phyloP scores from a whole-genome alignment of 2,113 vertebrate genomes.

The Rhagologus leucostigma region DNA sequence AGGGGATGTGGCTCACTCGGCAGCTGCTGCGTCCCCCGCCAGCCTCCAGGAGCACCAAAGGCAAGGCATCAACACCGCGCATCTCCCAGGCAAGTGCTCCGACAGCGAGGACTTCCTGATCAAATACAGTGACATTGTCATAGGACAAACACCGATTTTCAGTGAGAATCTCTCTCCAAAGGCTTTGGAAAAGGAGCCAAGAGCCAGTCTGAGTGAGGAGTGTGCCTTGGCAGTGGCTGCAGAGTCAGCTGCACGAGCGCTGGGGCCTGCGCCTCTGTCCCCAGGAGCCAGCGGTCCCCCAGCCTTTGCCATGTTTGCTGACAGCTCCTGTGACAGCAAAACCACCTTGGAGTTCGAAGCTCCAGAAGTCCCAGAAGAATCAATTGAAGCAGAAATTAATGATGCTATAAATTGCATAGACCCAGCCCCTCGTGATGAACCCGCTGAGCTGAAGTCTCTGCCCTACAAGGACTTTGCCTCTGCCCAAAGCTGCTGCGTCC shows the following conservation, averaged over 20 bases:
- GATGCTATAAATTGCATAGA: slow-evolving; percentile 48
- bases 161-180: neutral
- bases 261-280: neutral
- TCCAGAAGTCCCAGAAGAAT: neutral
- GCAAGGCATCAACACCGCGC: neutral
- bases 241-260: neutral
- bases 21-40: neutral
- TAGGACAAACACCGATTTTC: slow-evolving; percentile 69
- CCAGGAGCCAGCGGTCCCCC: slow-evolving; percentile 56
- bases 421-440: neutral
- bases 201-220: neutral
- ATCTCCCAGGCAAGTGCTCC: neutral
- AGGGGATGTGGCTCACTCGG: neutral
- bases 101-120: slow-evolving; percentile 66
- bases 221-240: neutral
- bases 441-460: slow-evolving; percentile 18
- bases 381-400: slow-evolving; percentile 28
- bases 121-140: slow-evolving; percentile 78
- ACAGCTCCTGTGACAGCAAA: neutral
- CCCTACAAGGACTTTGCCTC: neutral
- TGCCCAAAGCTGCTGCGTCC: neutral
- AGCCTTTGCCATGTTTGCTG: slow-evolving; percentile 62
- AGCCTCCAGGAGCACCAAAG: neutral
- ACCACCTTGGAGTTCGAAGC: neutral
- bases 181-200: neutral